Evolutionary conservation across 2,113 vertebrate genomes (phyloP).

Genomic region (Scalopus aquaticus): DNA sequence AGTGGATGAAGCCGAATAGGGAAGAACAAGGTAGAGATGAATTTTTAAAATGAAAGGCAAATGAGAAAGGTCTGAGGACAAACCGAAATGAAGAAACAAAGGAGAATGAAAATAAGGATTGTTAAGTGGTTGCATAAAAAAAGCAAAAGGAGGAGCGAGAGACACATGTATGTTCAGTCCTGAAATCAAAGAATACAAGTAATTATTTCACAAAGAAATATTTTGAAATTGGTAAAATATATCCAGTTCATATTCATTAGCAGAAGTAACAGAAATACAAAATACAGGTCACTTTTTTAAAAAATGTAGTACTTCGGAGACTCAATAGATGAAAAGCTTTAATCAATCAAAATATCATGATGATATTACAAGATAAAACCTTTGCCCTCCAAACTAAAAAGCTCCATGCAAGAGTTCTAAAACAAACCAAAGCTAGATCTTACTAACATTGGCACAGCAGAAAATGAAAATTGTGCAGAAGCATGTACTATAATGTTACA

Average conservation of each 20-base stretch:
- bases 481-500: not conserved
- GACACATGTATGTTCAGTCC: not conserved
- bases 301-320: not conserved
- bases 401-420: not conserved
- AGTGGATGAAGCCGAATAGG: not conserved
- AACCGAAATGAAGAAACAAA: not conserved
- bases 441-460: not conserved
- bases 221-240: not conserved
- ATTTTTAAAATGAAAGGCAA: not conserved
- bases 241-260: not conserved
- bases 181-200: not conserved
- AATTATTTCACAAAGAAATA: not conserved
- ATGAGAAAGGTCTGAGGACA: not conserved
- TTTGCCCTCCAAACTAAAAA: not conserved
- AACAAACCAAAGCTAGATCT: conserved; percentile 6
- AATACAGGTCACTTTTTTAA: not conserved
- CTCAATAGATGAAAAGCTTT: not conserved
- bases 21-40: not conserved
- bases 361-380: not conserved
- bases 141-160: not conserved
- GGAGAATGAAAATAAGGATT: not conserved
- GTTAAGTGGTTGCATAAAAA: not conserved
- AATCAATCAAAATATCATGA: not conserved
- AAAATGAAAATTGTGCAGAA: conserved; percentile 1
- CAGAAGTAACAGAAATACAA: not conserved